phyloP scores from a whole-genome alignment of 2,113 vertebrate genomes.

The Neotragus moschatus region DNA sequence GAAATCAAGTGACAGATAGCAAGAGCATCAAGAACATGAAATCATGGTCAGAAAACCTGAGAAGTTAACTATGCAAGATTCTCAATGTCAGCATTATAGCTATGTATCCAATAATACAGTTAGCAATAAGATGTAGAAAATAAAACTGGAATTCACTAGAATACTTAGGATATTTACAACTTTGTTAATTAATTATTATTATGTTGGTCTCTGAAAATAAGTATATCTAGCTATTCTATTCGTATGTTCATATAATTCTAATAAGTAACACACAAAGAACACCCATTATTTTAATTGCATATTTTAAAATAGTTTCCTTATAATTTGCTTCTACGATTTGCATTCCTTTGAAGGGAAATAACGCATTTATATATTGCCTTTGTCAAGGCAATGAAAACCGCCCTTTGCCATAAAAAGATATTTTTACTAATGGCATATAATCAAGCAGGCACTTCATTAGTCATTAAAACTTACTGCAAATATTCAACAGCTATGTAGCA shows the following conservation, averaged over 20 bases:
- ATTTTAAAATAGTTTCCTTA: constrained; percentile 66
- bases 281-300: constrained; percentile 56
- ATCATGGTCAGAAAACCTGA: background rate
- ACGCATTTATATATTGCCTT: background rate
- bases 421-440: constrained; percentile 45
- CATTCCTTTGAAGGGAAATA: constrained; percentile 11
- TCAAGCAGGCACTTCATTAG: constrained; percentile 36
- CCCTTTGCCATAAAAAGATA: constrained; percentile 17
- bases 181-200: constrained; percentile 63
- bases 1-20: background rate
- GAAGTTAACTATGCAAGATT: background rate
- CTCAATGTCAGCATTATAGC: background rate
- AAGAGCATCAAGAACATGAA: background rate
- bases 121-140: background rate
- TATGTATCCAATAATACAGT: background rate
- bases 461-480: constrained; percentile 42
- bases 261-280: constrained; percentile 56
- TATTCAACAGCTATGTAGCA: constrained; percentile 32
- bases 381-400: constrained; percentile 4
- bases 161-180: background rate
- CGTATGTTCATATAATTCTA: constrained; percentile 59
- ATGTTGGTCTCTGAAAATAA: constrained; percentile 31
- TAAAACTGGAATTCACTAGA: background rate
- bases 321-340: background rate
- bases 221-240: constrained; percentile 39